Evolutionary conservation across 2,113 vertebrate genomes (phyloP).

Genomic region (Pionites leucogaster): DNA sequence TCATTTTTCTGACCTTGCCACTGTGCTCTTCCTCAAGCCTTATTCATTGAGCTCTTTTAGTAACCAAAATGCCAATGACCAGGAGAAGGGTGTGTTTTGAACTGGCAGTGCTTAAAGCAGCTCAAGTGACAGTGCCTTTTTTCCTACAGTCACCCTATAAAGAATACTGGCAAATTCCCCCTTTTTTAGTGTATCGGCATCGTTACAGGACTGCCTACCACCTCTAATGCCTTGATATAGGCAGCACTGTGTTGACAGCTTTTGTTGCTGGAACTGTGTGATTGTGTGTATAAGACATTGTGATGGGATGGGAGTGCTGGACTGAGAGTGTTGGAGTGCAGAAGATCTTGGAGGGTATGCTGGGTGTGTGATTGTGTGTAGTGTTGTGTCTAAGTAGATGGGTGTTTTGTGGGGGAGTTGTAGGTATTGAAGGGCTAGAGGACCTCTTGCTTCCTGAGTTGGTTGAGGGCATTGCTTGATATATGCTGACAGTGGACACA

Average conservation of each 20-base stretch:
- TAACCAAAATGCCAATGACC: background rate
- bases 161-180: background rate
- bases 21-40: background rate
- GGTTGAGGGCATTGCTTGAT: background rate
- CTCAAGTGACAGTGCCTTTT: conserved; percentile 25
- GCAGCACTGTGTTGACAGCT: background rate
- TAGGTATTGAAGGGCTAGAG: background rate
- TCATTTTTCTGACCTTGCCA: background rate
- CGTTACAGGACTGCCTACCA: background rate
- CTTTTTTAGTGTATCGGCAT: background rate
- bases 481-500: background rate
- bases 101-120: background rate
- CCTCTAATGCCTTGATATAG: background rate
- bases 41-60: background rate
- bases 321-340: background rate
- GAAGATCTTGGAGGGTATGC: background rate
- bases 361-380: background rate
- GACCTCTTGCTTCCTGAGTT: background rate
- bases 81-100: background rate
- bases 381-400: background rate
- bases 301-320: background rate
- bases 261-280: background rate
- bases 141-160: background rate
- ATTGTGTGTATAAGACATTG: background rate
- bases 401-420: background rate